Percentiles rank a stretch among this genome's conserved stretches.
phyloP scores from a whole-genome alignment of 1,140 invertebrate species.

The Cylas formicarius region DNA sequence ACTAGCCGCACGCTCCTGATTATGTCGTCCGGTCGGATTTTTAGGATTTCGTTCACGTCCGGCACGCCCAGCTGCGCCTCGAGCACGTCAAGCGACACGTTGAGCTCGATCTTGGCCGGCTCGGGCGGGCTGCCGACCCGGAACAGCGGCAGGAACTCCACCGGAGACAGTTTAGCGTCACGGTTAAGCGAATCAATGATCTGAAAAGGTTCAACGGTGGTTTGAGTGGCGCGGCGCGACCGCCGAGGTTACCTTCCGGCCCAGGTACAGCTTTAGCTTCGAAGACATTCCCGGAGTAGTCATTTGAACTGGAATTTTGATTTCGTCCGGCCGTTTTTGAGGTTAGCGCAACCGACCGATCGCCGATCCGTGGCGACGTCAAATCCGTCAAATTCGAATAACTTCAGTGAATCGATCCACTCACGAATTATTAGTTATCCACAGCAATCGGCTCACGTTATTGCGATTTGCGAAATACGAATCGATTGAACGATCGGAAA shows the following conservation, averaged over 20 bases:
- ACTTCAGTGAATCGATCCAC: too few relatives aligned
- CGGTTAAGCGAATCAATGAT: slow-evolving; percentile 32
- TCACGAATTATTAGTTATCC: too few relatives aligned
- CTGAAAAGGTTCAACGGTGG: slow-evolving; percentile 21
- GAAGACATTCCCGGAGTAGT: slow-evolving; percentile 28
- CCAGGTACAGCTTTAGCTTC: slow-evolving; percentile 39
- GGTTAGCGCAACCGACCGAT: too few relatives aligned
- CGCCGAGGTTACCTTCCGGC: slow-evolving; percentile 31
- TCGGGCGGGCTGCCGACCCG: slow-evolving; percentile 26
- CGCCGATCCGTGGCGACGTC: too few relatives aligned
- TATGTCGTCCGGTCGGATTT: slow-evolving; percentile 41
- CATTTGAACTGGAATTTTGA: slow-evolving; percentile 8
- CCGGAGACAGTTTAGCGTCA: slow-evolving; percentile 26
- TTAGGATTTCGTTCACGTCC: slow-evolving; percentile 34
- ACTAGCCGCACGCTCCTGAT: slow-evolving; percentile 33
- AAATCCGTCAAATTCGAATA: too few relatives aligned
- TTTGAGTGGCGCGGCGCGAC: neutral
- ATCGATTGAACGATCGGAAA: too few relatives aligned
- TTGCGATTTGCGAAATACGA: too few relatives aligned
- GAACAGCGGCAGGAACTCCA: slow-evolving; percentile 33
- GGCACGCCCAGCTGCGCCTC: slow-evolving; percentile 36
- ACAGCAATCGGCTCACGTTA: too few relatives aligned
- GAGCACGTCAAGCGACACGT: slow-evolving; percentile 29
- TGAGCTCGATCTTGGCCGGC: slow-evolving; percentile 32
- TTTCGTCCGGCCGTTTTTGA: too few relatives aligned